These are phyloP conservation scores for Meganola albula DNA, from an alignment of 2,888 invertebrate genomes.

Conservation along the genomic window DNA sequence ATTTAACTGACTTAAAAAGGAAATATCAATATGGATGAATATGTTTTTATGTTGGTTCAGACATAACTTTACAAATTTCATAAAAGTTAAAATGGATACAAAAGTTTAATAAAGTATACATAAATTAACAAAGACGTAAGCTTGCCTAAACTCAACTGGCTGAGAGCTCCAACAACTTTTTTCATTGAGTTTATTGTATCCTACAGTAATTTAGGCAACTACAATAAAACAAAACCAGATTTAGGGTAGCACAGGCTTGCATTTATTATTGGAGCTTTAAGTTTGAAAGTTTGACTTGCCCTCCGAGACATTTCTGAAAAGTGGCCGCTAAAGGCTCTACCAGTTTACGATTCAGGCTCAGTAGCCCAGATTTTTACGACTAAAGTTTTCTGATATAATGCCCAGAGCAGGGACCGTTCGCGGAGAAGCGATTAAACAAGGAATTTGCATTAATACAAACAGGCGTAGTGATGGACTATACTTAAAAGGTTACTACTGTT, in stretches of 20 bases:
- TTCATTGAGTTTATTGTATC: conserved; percentile 28
- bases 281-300: conserved; percentile 45
- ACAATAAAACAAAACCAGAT: conserved; percentile 41
- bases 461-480: no score
- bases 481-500: no score
- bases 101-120: no score
- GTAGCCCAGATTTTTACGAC: conserved; percentile 58
- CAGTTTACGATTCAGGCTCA: conserved; percentile 51
- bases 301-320: conserved; percentile 44
- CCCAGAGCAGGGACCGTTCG: conserved; percentile 34
- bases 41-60: no score
- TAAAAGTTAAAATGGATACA: no score
- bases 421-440: conserved; percentile 47
- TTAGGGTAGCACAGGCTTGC: conserved; percentile 32
- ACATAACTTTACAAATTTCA: no score
- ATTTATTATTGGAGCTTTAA: conserved; percentile 54
- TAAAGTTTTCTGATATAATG: conserved; percentile 57
- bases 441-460: conserved; percentile 51
- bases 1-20: no score
- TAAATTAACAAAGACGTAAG: no score
- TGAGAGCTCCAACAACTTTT: conserved; percentile 25
- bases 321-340: no score
- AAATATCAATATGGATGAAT: no score
- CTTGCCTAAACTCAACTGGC: conserved; percentile 20
- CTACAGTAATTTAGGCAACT: conserved; percentile 39